Evolutionary conservation across 1,140 invertebrate genomes (phyloP), one percentile per base, ranked within the genome.

Genomic region (Zelostemma sp.): DNA sequence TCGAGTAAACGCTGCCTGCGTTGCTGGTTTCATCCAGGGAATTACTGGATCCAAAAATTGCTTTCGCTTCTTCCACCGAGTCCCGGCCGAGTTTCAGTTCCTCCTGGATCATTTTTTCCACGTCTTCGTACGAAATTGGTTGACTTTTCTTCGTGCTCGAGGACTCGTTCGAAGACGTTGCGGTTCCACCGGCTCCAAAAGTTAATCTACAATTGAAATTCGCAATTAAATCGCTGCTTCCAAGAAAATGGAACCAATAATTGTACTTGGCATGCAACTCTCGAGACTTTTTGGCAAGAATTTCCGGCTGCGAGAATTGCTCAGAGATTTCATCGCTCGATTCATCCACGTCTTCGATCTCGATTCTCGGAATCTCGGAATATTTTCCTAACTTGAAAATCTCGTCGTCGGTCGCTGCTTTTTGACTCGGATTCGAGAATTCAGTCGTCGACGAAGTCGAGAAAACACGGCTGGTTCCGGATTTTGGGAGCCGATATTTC

Each of bases 181-280:
- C 47, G 8, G 18, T 41, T 21, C 19, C 35, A 1, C 35, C 38
- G n/a, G 50, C 48, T 28, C 11, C 48, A 38, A 9, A 50, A 12
- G 31, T 50, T 17, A 50, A 35, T 17, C 48, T 50, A 6, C 6
- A 50, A 38, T 9, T 8, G 33, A 35, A 35, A 50, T 47, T 16
- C 9, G 1, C n/a, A 3, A 46, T 15, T 16, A 25, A 21, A 47
- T 45, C 6, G 8, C 17, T 47, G 19, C 12, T n/a, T 12, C n/a
- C 14, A 40, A 12, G 35, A 40, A 40, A 12, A 40, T 28, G 8
- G 8, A 28, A 28, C 25, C 3, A 28, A 3, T 3, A 8, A 4
- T 8, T 3, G 8, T 28, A 71, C 68, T 62, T 71, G 21, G 68
- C 55, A 46, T 46, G 58, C 47, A 71, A 38, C 50, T 71, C 59